Evolutionary conservation across 1,140 invertebrate genomes (phyloP), one percentile per base, ranked within the genome.

Genomic region (Drosophila kepulauana): DNA sequence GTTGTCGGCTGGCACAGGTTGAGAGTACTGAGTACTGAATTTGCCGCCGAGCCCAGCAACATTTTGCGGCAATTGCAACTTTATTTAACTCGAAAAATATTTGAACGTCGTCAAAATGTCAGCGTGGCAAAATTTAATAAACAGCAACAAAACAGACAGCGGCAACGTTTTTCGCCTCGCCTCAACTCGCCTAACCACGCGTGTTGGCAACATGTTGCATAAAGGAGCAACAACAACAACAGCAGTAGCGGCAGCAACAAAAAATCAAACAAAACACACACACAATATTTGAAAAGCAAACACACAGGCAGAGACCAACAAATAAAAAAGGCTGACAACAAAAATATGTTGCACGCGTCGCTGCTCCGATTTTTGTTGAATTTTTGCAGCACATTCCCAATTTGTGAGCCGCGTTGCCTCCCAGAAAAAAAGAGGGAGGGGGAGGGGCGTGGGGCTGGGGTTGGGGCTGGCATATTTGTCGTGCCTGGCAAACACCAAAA

Each of bases 1-100:
- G 48, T 5, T 54, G 20, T 38, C 8, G 10, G 35, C 35, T 41
- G 28, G 15, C 33, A 38, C 70, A 75, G 66, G 65, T 70, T 66
- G 71, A 72, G 58, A 30, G 73, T 72, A 41, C 38, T 75, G 57
- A 41, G 16, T 58, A 16, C 41, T 25, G 48, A 33, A 28, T 25
- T 65, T 64, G 70, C 68, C 11, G 81, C 59, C 73, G 54, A 51
- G 54, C 78, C 64, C 82, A 65, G 78, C 85, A 81, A 81, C 85
- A 90, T 89, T 88, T 88, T 88, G 81, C 49, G 61, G 84, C 77
- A 89, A 89, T 78, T 89, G 84, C 85, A 87, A 87, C 84, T 89
- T 89, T 89, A 89, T 87, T 87, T 81, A 74, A 65, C 54, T 71
- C 66, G 78, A 62, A 67, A 78, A 78, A 68, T 80, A 81, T 75